A percentile compares a stretch with the other conserved stretches of the same genome.
Evolutionary conservation across 2,113 vertebrate genomes (phyloP).

Genomic region (Brachyhypopomus occidentalis): DNA sequence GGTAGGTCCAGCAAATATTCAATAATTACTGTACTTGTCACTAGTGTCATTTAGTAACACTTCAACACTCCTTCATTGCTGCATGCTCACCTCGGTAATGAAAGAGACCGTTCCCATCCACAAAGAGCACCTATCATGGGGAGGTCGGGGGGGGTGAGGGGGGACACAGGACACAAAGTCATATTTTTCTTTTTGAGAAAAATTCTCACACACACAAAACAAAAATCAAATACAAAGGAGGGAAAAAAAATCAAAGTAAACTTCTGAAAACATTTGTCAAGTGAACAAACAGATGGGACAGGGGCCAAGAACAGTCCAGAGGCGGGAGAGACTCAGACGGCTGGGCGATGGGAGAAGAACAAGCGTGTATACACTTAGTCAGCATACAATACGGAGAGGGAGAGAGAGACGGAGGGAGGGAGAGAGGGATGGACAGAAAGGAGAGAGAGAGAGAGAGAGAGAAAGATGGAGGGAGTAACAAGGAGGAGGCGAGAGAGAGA

Average conservation of each 20-base stretch:
- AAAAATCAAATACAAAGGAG: background rate
- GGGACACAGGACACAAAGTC: background rate
- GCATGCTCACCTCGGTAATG: conserved; percentile 84
- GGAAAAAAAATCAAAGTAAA: background rate
- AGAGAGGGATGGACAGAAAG: background rate
- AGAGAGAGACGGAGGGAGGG: background rate
- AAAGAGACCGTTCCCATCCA: conserved; percentile 93
- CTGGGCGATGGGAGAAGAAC: background rate
- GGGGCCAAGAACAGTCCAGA: background rate
- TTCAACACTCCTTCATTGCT: no score
- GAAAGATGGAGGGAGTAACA: background rate
- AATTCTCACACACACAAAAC: background rate
- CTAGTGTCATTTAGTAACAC: background rate
- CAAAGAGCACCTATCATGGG: conserved; percentile 83
- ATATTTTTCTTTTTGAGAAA: no score
- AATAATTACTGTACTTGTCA: background rate
- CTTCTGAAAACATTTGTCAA: background rate
- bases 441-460: background rate
- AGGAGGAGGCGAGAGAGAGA: background rate
- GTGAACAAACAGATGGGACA: background rate
- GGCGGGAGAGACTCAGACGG: background rate
- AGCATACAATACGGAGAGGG: background rate
- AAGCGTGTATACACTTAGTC: background rate
- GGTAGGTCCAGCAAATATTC: no score
- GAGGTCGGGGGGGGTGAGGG: background rate